Base-by-base conservation (phyloP, 2,888 invertebrate genomes). In the Conops quadrifasciatus region DNA sequence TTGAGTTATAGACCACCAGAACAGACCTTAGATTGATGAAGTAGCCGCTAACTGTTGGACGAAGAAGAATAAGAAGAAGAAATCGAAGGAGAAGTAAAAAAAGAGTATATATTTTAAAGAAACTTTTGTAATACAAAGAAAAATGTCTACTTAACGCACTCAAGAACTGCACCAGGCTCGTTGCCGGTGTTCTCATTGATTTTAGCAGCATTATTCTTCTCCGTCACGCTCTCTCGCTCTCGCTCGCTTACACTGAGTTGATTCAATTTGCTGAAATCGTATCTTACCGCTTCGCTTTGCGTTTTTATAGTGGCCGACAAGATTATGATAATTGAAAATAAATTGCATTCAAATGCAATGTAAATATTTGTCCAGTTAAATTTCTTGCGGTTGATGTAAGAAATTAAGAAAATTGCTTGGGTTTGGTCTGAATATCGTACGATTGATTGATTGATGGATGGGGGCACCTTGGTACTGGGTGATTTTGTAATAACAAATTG, bases 1-100 rank as follows among this genome's bases (percentile, higher is more conserved):
- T 69, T 15, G 78, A 74, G 64, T 84, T 79, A 67, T 82, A 78
- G 2, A 83, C 79, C 72, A 85, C 80, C 62, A 85, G 75, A 19
- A 83, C 77, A 28, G 84, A 82, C 49, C 78, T 78, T 56, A 84
- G 77, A 43, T 76, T 71, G 11, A 76, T 74, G 75, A 82, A 84
- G 74, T 84, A 81, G 71, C 76, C 78, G 30, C 75, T 73, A 15
- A 85, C 85, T 85, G 63, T 16, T 58, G 59, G 21, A 59, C 63
- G 49, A 24, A 45, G 59, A 28, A 51, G 7, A 26, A 49, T 24
- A 45, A 9, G 16, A 16, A 19, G 43, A 47, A 49, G 49, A 26
- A 49, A 15, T 2, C n/a, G n/a, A n/a, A n/a, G n/a, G n/a, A n/a
- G n/a, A 24, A 13, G 16, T 2, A 67, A 30, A 56, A 15, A 49